Evolutionary conservation across 2,888 invertebrate genomes (phyloP).

Genomic region (Apotomis betuletana): DNA sequence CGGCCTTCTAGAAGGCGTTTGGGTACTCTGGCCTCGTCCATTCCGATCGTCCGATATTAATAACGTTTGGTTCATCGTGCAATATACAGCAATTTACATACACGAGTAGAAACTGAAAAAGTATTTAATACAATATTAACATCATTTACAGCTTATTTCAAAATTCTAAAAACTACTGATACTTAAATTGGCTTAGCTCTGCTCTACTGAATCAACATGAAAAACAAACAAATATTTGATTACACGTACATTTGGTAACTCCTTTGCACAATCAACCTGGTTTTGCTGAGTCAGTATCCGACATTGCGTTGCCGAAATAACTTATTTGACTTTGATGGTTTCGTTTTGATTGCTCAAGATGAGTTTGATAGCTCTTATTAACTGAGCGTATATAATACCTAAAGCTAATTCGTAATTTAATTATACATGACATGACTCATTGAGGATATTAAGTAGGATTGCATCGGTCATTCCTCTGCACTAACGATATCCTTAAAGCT

Average conservation of each 20-base stretch:
- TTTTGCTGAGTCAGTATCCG: not conserved
- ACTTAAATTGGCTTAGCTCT: not conserved
- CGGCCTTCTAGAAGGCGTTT: too few relatives aligned
- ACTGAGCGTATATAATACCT: conserved; percentile 6
- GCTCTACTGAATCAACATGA: conserved; percentile 3
- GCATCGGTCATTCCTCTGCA: conserved; percentile 8
- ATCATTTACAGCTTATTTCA: not conserved
- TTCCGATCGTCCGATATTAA: too few relatives aligned
- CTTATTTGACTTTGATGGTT: not conserved
- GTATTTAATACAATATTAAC: too few relatives aligned
- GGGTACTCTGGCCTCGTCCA: too few relatives aligned
- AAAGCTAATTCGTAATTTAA: conserved; percentile 6
- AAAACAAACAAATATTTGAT: conserved; percentile 1
- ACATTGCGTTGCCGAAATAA: not conserved
- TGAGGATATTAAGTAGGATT: conserved; percentile 17
- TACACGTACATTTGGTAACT: conserved; percentile 1
- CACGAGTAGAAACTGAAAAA: too few relatives aligned
- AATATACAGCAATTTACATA: too few relatives aligned
- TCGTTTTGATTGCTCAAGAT: not conserved
- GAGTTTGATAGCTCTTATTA: not conserved
- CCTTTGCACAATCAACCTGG: conserved; percentile 1
- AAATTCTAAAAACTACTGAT: not conserved
- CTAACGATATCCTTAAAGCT: not conserved
- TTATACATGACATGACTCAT: conserved; percentile 4
- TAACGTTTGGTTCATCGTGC: too few relatives aligned